Base-by-base conservation (phyloP, 2,797 vertebrate genomes). In the Octomys mimax region DNA sequence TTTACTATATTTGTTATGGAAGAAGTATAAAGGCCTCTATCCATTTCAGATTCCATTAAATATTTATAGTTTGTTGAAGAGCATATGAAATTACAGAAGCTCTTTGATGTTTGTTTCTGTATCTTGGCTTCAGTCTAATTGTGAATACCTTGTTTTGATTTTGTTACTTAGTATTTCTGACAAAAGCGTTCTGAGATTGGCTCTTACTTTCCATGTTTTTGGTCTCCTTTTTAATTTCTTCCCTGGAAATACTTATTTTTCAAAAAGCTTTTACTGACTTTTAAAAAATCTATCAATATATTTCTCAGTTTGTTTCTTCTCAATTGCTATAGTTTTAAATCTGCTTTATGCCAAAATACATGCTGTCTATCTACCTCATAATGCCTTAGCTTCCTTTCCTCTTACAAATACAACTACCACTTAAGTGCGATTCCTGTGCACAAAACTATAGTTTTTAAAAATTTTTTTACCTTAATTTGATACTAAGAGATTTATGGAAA, bases 171-270 rank as follows among this genome's bases (percentile, higher is more conserved):
- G 77, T 46, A 19, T 42, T 36, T 36, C 52, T 91, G 90, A 91
- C 24, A 36, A 54, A 1, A 46, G 2, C 0, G 4, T 70, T 94
- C 46, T 92, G 18, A 90, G 64, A 61, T 7, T 31, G 39, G 22
- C 39, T 88, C 61, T 12, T 39, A 22, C 28, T 36, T 73, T 90
- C 26, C 3, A 10, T 24, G 11, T 75, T 26, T 54, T 82, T 79
- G 13, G 8, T 24, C 13, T 26, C 28, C 85, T 24, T 46, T 75
- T 75, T 46, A 6, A n/a, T 42, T 86, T 92, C 26, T 82, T 75
- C 28, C 31, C 21, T 80, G 91, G 19, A 16, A 19, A 54, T 81
- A 84, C 83, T 28, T 95, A 46, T 92, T 12, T 95, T 96, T 95
- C 59, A 57, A 68, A 96, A 90, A 93, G 6, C 0, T 71, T 64